Evolutionary conservation across 2,797 vertebrate genomes (phyloP), one percentile per base, ranked within the genome.

Genomic region (Diceros bicornis): DNA sequence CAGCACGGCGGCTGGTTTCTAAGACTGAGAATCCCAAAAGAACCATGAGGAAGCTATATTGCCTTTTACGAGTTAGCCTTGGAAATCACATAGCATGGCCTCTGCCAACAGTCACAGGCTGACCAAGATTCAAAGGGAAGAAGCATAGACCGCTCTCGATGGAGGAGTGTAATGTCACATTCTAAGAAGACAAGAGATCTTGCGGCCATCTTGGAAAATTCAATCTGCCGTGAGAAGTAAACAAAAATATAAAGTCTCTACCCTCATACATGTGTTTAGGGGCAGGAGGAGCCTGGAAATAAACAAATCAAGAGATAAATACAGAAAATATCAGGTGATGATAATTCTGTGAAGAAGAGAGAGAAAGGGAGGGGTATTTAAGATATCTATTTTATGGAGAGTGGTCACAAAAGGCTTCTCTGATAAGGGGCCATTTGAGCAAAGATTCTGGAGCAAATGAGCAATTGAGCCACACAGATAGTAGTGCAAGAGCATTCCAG

Each of bases 11-110:
- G 25, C 55, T 81, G 34, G 12, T 11, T 69, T 84, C 75, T 37
- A 81, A 85, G 41, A 68, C 57, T 69, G 34, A 69, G 27, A n/a
- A 47, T 50, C 95, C 52, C 94, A 75, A 86, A 69, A 83, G 64
- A 64, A 74, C n/a, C n/a, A 82, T 41, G 29, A 90, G 32, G 21
- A 83, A 78, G 47, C 29, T 68, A 12, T 2, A 16, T 25, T 17
- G 27, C 34, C 64, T 88, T 85, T 59, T 50, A 83, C 32, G 57
- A 74, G 32, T 69, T 37, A 84, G 7, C 71, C 71, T 86, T 86
- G 44, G 74, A 96, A 95, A 81, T 74, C 89, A 84, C 64, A 71
- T 25, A 62, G 47, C 23, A 29, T 91, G 11, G 4, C 44, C 64
- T 84, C 34, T 75, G 59, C 37, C 94, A 86, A 7, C 21, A 75